phyloP scores from a whole-genome alignment of 2,797 vertebrate genomes.

The Saguinus oedipus region DNA sequence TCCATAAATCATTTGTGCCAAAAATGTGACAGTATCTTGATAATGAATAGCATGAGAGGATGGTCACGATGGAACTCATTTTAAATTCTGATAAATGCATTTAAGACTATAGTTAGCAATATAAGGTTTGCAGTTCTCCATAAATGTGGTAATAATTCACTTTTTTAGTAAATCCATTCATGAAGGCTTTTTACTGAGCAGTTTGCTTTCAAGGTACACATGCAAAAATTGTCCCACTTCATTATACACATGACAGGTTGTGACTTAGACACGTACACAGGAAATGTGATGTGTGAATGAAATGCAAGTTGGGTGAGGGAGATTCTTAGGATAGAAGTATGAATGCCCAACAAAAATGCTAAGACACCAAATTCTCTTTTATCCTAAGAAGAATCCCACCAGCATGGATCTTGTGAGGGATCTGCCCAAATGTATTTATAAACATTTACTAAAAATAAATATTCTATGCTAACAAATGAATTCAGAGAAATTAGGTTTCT shows the following conservation, averaged over 20 bases:
- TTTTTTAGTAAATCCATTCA: slow-evolving; percentile 57
- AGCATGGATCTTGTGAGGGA: slow-evolving; percentile 77
- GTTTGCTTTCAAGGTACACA: slow-evolving; percentile 81
- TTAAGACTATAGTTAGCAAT: slow-evolving; percentile 74
- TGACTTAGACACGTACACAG: slow-evolving; percentile 78
- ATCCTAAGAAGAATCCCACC: slow-evolving; percentile 82
- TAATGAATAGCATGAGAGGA: slow-evolving; percentile 84
- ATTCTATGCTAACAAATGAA: slow-evolving; percentile 61
- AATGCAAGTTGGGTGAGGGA: slow-evolving; percentile 76
- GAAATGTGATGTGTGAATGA: slow-evolving; percentile 82
- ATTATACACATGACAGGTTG: slow-evolving; percentile 79
- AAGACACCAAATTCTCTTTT: slow-evolving; percentile 54
- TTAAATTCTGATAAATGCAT: slow-evolving; percentile 72
- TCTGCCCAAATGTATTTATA: slow-evolving; percentile 81
- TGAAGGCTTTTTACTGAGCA: slow-evolving; percentile 70
- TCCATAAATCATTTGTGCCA: slow-evolving; percentile 85
- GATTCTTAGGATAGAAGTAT: slow-evolving; percentile 80
- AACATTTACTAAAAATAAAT: slow-evolving; percentile 75
- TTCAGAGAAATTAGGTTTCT: slow-evolving; percentile 53
- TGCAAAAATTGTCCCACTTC: slow-evolving; percentile 81
- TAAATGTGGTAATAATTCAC: slow-evolving; percentile 59
- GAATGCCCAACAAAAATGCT: neutral
- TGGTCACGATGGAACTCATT: slow-evolving; percentile 73
- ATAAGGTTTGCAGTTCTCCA: slow-evolving; percentile 64
- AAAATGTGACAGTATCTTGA: slow-evolving; percentile 81